Conservation (phyloP, 2,797 vertebrate species). For the Falco novaeseelandiae region DNA sequence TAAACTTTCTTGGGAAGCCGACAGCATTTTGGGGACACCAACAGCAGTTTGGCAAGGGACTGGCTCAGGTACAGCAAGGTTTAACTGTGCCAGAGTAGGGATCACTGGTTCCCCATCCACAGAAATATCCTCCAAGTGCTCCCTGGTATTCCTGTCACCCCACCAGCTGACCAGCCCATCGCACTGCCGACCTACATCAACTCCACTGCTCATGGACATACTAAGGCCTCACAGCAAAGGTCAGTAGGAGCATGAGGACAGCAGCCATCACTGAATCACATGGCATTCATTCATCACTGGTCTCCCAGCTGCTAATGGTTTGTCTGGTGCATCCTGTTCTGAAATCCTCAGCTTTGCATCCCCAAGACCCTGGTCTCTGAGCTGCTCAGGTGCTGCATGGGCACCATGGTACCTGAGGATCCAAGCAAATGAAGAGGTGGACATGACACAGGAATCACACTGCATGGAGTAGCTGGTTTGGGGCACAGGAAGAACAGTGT, state of each 20-base stretch:
- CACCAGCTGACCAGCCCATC: not conserved
- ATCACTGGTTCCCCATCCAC: no score
- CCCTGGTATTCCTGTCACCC: not conserved
- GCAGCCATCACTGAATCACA: accelerated
- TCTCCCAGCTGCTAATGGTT: not conserved
- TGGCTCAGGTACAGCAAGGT: not conserved
- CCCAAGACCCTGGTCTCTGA: not conserved
- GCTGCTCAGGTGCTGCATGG: not conserved
- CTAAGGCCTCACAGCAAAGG: not conserved
- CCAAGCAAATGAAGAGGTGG: not conserved
- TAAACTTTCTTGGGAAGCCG: not conserved
- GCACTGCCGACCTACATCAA: accelerated
- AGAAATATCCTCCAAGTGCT: not conserved
- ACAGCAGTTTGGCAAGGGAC: not conserved
- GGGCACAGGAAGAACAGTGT: accelerated
- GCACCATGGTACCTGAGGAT: not conserved
- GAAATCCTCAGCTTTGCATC: accelerated
- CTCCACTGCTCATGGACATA: not conserved
- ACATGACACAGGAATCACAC: not conserved
- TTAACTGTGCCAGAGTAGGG: not conserved
- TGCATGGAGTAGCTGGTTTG: not conserved
- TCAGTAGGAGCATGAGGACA: not conserved
- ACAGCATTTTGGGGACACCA: not conserved
- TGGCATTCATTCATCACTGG: not conserved
- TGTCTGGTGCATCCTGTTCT: not conserved